phyloP scores from a whole-genome alignment of 2,797 vertebrate genomes.

The Eulemur albifrons region DNA sequence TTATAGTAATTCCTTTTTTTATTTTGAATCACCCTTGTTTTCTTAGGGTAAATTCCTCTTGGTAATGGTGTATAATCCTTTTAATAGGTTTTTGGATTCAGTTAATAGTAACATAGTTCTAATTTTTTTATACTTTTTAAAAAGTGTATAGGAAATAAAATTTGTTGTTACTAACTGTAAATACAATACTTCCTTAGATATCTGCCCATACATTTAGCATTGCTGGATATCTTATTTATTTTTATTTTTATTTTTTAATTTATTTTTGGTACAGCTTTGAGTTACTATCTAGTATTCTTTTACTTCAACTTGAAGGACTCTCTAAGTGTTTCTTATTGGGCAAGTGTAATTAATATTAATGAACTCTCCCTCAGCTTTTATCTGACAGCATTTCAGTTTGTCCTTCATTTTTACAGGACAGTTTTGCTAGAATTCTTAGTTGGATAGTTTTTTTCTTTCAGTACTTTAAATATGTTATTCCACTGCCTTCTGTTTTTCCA shows the following conservation, averaged over 20 bases:
- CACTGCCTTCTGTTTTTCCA: not conserved
- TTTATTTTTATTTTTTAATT: no score
- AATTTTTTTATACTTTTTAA: no score
- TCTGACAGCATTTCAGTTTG: not conserved
- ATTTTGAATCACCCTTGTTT: not conserved
- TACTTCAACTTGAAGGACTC: no score
- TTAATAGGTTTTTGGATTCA: no score
- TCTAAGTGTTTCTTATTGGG: no score
- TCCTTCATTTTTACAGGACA: not conserved
- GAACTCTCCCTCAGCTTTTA: no score
- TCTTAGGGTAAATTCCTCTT: not conserved
- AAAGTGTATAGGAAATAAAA: not conserved
- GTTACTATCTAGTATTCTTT: no score
- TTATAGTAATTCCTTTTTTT: not conserved
- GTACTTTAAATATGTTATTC: not conserved
- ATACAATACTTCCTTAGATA: not conserved
- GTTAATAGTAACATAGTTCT: no score
- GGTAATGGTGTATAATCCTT: no score
- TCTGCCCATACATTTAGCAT: no score
- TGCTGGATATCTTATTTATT: not conserved
- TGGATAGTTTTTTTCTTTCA: not conserved
- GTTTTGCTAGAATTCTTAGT: not conserved
- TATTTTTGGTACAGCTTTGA: no score
- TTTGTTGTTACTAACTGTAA: not conserved
- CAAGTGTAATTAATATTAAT: no score